Conservation (phyloP, 2,797 vertebrate genomes). For the Chelidonichthys spinosus region DNA sequence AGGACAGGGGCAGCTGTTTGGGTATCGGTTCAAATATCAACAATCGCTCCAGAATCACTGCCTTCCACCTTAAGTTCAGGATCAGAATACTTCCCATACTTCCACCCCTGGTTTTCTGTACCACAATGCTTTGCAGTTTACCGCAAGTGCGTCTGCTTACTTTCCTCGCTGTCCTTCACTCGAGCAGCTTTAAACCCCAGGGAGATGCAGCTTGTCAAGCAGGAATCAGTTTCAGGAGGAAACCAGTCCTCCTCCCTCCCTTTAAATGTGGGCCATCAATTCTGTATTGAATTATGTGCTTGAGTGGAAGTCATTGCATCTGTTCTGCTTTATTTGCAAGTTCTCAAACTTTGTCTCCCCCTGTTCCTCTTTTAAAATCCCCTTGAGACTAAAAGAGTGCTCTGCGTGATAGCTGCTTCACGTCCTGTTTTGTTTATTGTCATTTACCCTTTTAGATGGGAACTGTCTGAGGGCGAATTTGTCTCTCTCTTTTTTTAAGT, state of each 20-base stretch:
- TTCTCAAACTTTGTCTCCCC: constrained; percentile 25
- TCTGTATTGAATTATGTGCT: constrained; percentile 59
- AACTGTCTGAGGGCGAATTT: constrained; percentile 36
- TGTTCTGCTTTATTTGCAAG: constrained; percentile 46
- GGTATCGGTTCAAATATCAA: background rate
- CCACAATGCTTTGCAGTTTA: constrained; percentile 1
- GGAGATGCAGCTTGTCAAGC: constrained; percentile 37
- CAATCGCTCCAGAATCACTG: background rate
- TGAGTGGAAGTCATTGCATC: constrained; percentile 40
- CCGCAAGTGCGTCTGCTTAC: constrained; percentile 29
- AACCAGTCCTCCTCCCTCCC: constrained; percentile 34
- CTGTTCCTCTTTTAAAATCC: constrained; percentile 13
- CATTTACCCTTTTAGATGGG: constrained; percentile 51
- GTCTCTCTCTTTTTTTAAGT: constrained; percentile 41
- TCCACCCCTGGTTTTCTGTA: background rate
- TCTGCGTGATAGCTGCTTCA: constrained; percentile 16
- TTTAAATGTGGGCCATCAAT: constrained; percentile 56
- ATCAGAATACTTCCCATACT: background rate
- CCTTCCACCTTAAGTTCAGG: background rate
- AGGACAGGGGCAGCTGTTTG: background rate
- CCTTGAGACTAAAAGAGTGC: constrained; percentile 15
- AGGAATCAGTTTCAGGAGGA: constrained; percentile 43
- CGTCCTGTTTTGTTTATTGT: constrained; percentile 50
- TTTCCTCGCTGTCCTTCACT: constrained; percentile 9
- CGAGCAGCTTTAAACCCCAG: constrained; percentile 34